Conservation (phyloP, 1,140 invertebrate genomes). For the Neuroterus valhalla region DNA sequence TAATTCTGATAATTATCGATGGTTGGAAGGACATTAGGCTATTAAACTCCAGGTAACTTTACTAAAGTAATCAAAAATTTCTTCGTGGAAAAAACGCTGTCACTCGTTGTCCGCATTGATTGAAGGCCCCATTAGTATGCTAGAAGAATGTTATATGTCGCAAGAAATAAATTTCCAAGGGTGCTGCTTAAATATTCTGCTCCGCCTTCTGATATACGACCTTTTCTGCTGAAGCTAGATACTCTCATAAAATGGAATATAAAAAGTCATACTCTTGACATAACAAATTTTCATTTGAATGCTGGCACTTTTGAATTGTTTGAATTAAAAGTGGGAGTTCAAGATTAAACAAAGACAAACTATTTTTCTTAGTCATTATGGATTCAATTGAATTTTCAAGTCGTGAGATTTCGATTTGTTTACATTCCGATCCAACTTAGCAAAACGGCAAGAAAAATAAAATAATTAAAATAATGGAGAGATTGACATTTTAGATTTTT, state of each 20-base stretch:
- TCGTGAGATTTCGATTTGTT: no score
- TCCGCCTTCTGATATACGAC: slow-evolving; percentile 9
- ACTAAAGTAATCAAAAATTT: neutral
- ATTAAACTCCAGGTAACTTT: neutral
- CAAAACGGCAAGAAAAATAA: no score
- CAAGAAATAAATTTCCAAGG: slow-evolving; percentile 12
- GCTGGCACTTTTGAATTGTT: neutral
- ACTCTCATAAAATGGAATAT: neutral
- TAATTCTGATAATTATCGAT: no score
- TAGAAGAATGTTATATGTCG: neutral
- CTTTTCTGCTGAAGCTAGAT: neutral
- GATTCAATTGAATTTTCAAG: no score
- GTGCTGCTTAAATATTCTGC: slow-evolving; percentile 9
- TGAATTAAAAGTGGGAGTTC: no score
- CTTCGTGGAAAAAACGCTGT: neutral
- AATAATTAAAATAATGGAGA: no score
- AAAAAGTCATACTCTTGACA: neutral
- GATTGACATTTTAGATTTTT: no score
- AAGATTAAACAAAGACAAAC: no score
- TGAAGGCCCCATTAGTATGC: slow-evolving; percentile 17
- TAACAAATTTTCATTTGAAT: neutral
- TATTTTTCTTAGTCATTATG: no score
- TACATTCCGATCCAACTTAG: no score
- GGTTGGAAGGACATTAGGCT: no score
- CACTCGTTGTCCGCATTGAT: neutral